phyloP scores from a whole-genome alignment of 2,888 invertebrate species.

The Nomada ruficornis region DNA sequence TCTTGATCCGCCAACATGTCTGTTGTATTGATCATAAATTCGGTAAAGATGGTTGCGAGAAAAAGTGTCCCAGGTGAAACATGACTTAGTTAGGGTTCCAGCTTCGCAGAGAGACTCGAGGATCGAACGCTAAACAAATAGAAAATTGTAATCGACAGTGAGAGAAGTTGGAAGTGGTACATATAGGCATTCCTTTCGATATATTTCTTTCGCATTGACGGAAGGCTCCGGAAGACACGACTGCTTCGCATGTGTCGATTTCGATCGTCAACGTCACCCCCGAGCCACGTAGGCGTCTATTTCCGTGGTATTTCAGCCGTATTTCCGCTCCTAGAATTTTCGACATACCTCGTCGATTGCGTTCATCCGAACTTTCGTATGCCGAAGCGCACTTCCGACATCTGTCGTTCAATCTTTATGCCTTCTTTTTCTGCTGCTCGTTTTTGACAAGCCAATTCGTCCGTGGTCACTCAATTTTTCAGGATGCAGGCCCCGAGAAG shows the following conservation, averaged over 20 bases:
- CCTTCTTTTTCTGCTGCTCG: background rate
- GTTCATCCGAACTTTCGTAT: slow-evolving; percentile 40
- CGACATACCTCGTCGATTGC: slow-evolving; percentile 32
- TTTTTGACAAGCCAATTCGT: slow-evolving; percentile 8
- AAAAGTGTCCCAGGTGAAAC: too few species aligned
- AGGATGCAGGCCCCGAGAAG: too few species aligned
- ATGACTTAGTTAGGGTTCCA: too few species aligned
- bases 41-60: too few species aligned
- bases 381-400: slow-evolving; percentile 23
- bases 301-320: slow-evolving; percentile 39
- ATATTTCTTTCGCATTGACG: slow-evolving; percentile 24
- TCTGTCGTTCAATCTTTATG: slow-evolving; percentile 21
- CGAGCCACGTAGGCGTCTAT: slow-evolving; percentile 24
- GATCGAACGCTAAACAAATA: too few species aligned
- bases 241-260: slow-evolving; percentile 16
- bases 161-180: slow-evolving; percentile 6
- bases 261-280: slow-evolving; percentile 42
- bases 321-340: slow-evolving; percentile 41
- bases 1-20: too few species aligned
- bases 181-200: slow-evolving; percentile 12
- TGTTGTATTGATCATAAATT: too few species aligned
- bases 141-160: slow-evolving; percentile 14
- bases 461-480: slow-evolving; percentile 9
- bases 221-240: background rate
- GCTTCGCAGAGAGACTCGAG: too few species aligned